These are phyloP conservation scores for Diglossa cyanea DNA, from an alignment of 2,797 vertebrate species.

Conservation along the genomic window DNA sequence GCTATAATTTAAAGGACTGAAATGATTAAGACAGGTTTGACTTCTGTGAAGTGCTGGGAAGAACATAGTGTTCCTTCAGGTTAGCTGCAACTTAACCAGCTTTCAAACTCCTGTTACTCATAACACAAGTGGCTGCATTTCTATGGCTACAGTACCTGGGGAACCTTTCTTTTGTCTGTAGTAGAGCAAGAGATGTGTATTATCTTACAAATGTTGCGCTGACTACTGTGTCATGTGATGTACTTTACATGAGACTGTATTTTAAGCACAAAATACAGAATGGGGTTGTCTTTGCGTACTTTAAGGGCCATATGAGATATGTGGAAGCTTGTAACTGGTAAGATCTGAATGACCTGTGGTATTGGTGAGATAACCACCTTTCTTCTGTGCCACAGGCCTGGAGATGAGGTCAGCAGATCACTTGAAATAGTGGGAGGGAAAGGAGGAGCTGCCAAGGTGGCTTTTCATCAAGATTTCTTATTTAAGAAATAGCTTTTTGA, in stretches of 20 bases:
- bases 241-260: neutral
- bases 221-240: neutral
- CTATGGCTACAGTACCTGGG: neutral
- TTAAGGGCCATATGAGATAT: neutral
- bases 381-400: neutral
- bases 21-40: neutral
- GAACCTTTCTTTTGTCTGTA: neutral
- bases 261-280: neutral
- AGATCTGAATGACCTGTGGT: neutral
- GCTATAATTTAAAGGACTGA: neutral
- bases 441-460: neutral
- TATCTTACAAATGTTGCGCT: neutral
- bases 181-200: neutral
- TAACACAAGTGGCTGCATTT: neutral
- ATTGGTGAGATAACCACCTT: neutral
- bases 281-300: neutral
- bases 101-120: neutral
- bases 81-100: neutral
- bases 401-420: neutral
- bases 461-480: neutral
- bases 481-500: neutral
- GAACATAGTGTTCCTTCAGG: neutral
- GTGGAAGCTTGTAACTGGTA: neutral
- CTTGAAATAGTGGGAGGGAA: neutral
- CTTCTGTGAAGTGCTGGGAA: neutral